phyloP scores from a whole-genome alignment of 64 coral and sea anemone genomes.

The Stichodactyla helianthus region DNA sequence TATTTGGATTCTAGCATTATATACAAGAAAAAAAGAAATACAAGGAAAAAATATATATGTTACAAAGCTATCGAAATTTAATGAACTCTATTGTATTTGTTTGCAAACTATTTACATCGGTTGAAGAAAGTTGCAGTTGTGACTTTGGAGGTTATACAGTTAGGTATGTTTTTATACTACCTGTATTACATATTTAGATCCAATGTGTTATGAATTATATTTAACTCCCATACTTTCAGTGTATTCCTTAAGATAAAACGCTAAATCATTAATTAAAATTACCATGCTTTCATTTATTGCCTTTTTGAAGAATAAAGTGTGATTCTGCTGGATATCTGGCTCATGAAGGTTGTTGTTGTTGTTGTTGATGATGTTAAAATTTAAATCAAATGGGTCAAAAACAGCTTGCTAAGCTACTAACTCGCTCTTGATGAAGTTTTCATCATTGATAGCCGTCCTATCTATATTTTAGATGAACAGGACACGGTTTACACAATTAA shows the following conservation, averaged over 20 bases:
- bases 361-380: not conserved
- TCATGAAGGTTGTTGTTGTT: not conserved
- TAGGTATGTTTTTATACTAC: not conserved
- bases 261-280: not conserved
- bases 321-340: not conserved
- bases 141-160: not conserved
- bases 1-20: not conserved
- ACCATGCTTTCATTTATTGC: not conserved
- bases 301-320: slow-evolving; percentile 5
- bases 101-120: not conserved
- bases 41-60: not conserved
- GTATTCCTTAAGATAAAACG: not conserved
- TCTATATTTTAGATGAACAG: too few species aligned
- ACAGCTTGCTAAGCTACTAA: too few species aligned
- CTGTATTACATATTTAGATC: not conserved
- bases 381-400: too few species aligned
- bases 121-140: not conserved
- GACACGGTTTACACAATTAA: too few species aligned
- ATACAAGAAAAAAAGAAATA: not conserved
- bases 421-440: too few species aligned
- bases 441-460: too few species aligned
- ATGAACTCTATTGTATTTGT: not conserved
- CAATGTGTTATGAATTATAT: not conserved
- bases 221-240: not conserved
- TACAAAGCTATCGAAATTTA: not conserved